phyloP scores from a whole-genome alignment of 2,797 vertebrate species.

The Cryptoblepharus egeriae region DNA sequence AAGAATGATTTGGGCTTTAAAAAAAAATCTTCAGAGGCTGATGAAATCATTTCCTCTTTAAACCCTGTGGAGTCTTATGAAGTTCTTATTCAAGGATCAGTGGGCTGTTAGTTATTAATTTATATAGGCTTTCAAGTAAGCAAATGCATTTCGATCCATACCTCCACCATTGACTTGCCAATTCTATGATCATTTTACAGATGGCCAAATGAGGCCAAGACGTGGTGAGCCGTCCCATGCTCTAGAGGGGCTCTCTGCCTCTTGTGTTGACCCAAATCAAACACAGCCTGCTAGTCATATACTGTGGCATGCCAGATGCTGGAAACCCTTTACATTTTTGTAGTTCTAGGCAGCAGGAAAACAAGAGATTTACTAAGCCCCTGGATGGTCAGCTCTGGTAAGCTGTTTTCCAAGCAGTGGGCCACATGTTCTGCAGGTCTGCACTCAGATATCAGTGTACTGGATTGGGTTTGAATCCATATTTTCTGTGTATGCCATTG shows the following conservation, averaged over 20 bases:
- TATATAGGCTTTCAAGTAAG: not conserved
- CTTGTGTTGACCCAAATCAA: not conserved
- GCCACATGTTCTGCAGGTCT: not conserved
- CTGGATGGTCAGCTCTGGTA: not conserved
- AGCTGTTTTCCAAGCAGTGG: not conserved
- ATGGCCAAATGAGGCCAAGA: not conserved
- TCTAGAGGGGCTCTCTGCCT: not conserved
- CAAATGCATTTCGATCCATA: not conserved
- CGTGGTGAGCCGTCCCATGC: not conserved
- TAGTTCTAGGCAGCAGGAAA: not conserved
- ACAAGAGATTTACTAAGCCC: not conserved
- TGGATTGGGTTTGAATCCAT: not conserved
- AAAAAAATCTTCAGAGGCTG: not conserved
- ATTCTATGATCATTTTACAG: not conserved
- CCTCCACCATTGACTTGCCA: not conserved
- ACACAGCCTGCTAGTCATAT: not conserved
- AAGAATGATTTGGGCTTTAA: conserved; percentile 35
- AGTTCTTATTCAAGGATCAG: not conserved
- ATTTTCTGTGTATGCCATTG: not conserved
- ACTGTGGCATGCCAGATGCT: not conserved
- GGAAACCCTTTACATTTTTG: not conserved
- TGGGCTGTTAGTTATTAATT: not conserved
- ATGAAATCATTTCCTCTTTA: not conserved
- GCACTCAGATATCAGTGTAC: not conserved
- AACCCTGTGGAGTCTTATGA: not conserved